phyloP scores from a whole-genome alignment of 2,113 vertebrate genomes.

The Thamnaconus septentrionalis region DNA sequence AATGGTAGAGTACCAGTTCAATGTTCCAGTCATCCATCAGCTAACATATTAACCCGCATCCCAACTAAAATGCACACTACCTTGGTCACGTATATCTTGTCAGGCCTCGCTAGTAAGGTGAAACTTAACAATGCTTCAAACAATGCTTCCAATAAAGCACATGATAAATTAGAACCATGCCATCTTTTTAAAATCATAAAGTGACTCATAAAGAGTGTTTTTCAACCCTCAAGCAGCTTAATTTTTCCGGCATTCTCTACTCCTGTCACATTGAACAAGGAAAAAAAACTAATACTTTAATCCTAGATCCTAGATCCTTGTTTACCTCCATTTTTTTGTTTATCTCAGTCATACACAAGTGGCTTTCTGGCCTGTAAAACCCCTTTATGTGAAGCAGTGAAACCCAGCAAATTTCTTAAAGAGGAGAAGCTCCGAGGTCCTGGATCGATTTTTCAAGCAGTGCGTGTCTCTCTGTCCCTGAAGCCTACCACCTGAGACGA shows the following conservation, averaged over 20 bases:
- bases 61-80: conserved; percentile 26
- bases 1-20: conserved; percentile 78
- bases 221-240: no score
- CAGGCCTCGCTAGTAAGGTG: no score
- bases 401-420: conserved; percentile 15
- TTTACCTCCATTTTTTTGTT: no score
- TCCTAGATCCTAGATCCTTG: not conserved
- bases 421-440: not conserved
- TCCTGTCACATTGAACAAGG: no score
- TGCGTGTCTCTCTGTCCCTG: conserved; percentile 73
- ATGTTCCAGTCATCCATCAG: conserved; percentile 47
- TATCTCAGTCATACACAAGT: no score
- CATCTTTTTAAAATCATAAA: no score
- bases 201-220: no score
- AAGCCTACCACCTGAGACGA: conserved; percentile 94
- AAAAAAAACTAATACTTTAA: no score
- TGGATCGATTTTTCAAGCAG: not conserved
- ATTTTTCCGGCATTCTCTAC: no score
- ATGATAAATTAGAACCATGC: no score
- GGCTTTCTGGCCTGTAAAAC: conserved; percentile 7
- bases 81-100: conserved; percentile 1
- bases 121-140: no score
- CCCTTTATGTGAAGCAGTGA: not conserved
- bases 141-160: no score
- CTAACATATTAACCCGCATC: conserved; percentile 52